These are phyloP conservation scores for Cerastis rubricosa DNA, from an alignment of 2,888 invertebrate species.

Conservation along the genomic window DNA sequence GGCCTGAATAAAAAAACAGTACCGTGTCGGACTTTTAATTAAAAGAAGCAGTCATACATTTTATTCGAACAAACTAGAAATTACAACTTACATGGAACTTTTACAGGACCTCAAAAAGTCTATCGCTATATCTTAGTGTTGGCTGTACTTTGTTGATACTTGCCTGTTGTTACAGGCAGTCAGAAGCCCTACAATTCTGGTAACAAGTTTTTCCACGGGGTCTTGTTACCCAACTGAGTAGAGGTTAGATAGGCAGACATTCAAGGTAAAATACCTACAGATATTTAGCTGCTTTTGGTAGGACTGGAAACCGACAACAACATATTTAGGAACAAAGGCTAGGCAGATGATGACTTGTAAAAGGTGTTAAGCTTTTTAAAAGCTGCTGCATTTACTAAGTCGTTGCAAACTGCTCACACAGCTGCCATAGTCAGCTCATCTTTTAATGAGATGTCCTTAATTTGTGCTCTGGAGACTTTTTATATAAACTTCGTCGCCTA, in stretches of 20 bases:
- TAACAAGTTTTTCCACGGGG: neutral
- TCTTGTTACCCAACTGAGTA: too few relatives aligned
- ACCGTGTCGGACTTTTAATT: neutral
- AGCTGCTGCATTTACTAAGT: neutral
- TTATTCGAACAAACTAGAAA: neutral
- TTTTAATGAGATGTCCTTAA: conserved; percentile 48
- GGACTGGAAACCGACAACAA: neutral
- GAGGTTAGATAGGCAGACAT: neutral
- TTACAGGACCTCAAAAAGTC: neutral
- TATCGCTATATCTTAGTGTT: neutral
- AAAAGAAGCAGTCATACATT: neutral
- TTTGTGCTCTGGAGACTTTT: conserved; percentile 29
- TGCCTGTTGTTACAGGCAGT: neutral
- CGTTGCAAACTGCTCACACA: neutral
- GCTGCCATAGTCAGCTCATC: conserved; percentile 14
- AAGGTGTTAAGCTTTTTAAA: neutral
- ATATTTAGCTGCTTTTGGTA: neutral
- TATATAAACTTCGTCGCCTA: conserved; percentile 11
- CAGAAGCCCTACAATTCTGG: neutral
- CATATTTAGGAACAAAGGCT: neutral
- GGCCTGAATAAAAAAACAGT: conserved; percentile 12
- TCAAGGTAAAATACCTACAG: neutral
- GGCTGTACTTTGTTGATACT: neutral
- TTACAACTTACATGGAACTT: neutral
- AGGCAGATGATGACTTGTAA: neutral